A percentile compares a stretch with the other conserved stretches of the same genome.
Evolutionary conservation across 1,140 invertebrate genomes (phyloP).

Genomic region (Condylostylus longicornis): DNA sequence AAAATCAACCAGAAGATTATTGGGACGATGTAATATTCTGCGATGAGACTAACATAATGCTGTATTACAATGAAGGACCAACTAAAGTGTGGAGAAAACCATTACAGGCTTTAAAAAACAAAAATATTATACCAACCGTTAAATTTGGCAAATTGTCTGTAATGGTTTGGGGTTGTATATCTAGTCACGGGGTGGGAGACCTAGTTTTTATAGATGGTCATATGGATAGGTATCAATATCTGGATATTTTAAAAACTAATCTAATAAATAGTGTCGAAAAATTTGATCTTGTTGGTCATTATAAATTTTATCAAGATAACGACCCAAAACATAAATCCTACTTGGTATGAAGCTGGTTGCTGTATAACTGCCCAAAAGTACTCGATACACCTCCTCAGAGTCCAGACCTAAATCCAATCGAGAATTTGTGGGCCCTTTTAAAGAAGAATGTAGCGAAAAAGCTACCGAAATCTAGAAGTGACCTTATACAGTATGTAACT

Average conservation of each 20-base stretch:
- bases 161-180: constrained; percentile 28
- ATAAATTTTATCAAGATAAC: constrained; percentile 8
- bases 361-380: constrained; percentile 7
- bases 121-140: constrained; percentile 18
- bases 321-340: constrained; percentile 18
- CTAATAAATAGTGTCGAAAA: constrained; percentile 9
- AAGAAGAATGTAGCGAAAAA: constrained; percentile 10
- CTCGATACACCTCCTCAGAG: constrained; percentile 18
- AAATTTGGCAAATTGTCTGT: constrained; percentile 25
- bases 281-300: constrained; percentile 4
- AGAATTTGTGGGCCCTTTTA: constrained; percentile 12
- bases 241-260: constrained; percentile 13
- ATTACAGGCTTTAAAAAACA: too few species aligned
- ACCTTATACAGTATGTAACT: constrained; percentile 7
- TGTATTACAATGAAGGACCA: constrained; percentile 2
- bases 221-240: constrained; percentile 9
- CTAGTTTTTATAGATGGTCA: constrained; percentile 14
- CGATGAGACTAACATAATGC: too few species aligned
- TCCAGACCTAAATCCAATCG: constrained; percentile 13
- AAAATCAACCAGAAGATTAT: too few species aligned
- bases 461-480: not conserved
- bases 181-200: constrained; percentile 13
- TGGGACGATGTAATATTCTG: too few species aligned
- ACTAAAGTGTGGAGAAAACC: too few species aligned
- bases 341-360: constrained; percentile 14